A percentile compares a stretch with the other conserved stretches of the same genome.
Conservation (phyloP, 2,888 invertebrate genomes). For the Tetragonisca angustula region DNA sequence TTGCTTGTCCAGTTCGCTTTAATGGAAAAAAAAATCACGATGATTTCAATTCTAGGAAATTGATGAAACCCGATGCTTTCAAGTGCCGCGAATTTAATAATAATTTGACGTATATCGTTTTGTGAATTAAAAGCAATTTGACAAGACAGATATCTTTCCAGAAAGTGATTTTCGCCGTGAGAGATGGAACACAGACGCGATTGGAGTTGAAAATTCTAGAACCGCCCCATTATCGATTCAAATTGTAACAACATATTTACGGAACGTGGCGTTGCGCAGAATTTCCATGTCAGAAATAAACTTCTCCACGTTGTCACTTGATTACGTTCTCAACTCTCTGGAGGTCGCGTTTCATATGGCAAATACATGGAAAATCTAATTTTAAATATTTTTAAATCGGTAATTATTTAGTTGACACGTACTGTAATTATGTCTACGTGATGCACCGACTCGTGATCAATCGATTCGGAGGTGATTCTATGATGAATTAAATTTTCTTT, state of each 20-base stretch:
- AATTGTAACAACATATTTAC: constrained; percentile 34
- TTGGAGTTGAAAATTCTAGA: constrained; percentile 50
- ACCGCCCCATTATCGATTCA: constrained; percentile 61
- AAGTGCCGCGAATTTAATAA: background rate
- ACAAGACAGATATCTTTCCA: background rate
- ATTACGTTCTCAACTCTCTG: background rate
- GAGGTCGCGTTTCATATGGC: too few relatives aligned
- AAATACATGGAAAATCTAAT: too few relatives aligned
- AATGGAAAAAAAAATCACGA: background rate
- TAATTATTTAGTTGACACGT: too few relatives aligned
- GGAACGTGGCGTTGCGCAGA: constrained; percentile 44
- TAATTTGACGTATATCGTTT: too few relatives aligned
- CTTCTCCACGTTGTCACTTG: too few relatives aligned
- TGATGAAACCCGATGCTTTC: too few relatives aligned
- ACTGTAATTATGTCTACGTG: too few relatives aligned
- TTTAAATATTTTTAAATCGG: too few relatives aligned
- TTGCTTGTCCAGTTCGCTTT: background rate
- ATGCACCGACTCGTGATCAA: too few relatives aligned
- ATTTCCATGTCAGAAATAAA: constrained; percentile 28
- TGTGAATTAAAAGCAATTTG: background rate
- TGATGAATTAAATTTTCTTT: too few relatives aligned
- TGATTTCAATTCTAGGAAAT: background rate
- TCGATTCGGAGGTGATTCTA: too few relatives aligned
- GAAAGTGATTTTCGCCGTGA: background rate
- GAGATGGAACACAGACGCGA: constrained; percentile 8